These are phyloP conservation scores for Sinosuthora webbiana DNA, from an alignment of 2,113 vertebrate genomes.

Conservation along the genomic window DNA sequence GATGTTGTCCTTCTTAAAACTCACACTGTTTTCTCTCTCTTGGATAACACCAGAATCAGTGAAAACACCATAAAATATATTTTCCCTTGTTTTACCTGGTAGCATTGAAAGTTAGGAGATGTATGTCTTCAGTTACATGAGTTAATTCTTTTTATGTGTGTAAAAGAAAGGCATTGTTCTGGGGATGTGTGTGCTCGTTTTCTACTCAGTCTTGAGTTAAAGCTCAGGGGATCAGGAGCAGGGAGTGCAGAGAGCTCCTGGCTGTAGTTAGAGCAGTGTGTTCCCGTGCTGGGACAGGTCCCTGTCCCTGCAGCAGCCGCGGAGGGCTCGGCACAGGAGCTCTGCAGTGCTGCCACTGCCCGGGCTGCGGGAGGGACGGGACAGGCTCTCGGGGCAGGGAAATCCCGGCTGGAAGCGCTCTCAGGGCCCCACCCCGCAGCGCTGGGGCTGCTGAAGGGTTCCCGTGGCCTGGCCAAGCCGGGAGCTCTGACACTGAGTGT, in stretches of 20 bases:
- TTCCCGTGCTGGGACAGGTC: not conserved
- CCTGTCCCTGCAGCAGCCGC: not conserved
- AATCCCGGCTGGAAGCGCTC: not conserved
- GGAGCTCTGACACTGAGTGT: not conserved
- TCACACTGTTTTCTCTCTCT: not conserved
- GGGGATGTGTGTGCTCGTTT: not conserved
- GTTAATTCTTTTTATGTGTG: not conserved
- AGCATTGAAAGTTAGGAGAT: not conserved
- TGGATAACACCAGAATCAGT: not conserved
- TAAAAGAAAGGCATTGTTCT: not conserved
- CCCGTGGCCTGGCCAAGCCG: accelerated
- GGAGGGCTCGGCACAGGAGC: not conserved
- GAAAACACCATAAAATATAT: not conserved
- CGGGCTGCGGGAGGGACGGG: not conserved
- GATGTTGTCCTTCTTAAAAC: not conserved
- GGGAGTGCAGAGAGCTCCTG: not conserved
- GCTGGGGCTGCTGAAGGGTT: not conserved
- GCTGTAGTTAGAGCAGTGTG: not conserved
- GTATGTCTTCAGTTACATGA: not conserved
- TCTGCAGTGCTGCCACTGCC: not conserved
- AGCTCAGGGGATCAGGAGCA: not conserved
- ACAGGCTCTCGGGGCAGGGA: too few relatives aligned
- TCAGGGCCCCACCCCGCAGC: not conserved
- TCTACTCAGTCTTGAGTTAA: not conserved
- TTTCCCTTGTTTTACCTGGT: not conserved